A percentile compares a stretch with the other conserved stretches of the same genome.
phyloP scores from a whole-genome alignment of 37 sponge, comb jelly and placozoan genomes.

The Agelas oroides region DNA sequence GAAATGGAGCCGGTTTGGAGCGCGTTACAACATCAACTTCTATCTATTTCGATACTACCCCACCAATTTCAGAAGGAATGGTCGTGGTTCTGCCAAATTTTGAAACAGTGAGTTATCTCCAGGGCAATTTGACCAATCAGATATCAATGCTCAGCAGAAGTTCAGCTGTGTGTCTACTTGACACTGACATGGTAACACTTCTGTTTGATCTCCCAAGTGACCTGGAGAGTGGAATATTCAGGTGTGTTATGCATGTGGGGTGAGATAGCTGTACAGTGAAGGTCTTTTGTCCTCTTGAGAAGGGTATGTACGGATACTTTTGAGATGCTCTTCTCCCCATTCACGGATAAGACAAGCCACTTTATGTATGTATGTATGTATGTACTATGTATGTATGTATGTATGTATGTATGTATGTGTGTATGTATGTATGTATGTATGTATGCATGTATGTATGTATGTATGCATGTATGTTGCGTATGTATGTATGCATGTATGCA shows the following conservation, averaged over 20 bases:
- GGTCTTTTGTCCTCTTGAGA: too few species aligned
- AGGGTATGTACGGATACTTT: too few species aligned
- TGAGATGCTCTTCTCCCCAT: too few species aligned
- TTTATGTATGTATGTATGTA: too few species aligned
- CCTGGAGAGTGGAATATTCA: slow-evolving; percentile 9
- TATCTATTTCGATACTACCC: slow-evolving; percentile 29
- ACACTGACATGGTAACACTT: slow-evolving; percentile 39
- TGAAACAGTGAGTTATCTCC: not conserved
- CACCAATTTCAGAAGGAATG: slow-evolving; percentile 34
- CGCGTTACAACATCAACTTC: slow-evolving; percentile 11
- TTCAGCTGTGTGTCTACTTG: slow-evolving; percentile 57
- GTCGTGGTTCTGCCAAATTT: slow-evolving; percentile 61
- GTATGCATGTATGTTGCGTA: too few species aligned
- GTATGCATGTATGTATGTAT: too few species aligned
- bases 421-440: too few species aligned
- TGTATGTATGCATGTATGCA: too few species aligned
- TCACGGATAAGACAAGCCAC: too few species aligned
- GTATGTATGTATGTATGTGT: too few species aligned
- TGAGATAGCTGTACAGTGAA: too few species aligned
- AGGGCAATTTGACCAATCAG: not conserved
- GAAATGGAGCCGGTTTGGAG: slow-evolving; percentile 66
- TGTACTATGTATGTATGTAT: too few species aligned
- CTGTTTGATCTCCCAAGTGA: slow-evolving; percentile 49
- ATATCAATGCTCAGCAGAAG: not conserved
- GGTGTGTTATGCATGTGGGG: not conserved